Evolutionary conservation across 92 coral and sea anemone species (phyloP).

Genomic region (Bergia sp.): DNA sequence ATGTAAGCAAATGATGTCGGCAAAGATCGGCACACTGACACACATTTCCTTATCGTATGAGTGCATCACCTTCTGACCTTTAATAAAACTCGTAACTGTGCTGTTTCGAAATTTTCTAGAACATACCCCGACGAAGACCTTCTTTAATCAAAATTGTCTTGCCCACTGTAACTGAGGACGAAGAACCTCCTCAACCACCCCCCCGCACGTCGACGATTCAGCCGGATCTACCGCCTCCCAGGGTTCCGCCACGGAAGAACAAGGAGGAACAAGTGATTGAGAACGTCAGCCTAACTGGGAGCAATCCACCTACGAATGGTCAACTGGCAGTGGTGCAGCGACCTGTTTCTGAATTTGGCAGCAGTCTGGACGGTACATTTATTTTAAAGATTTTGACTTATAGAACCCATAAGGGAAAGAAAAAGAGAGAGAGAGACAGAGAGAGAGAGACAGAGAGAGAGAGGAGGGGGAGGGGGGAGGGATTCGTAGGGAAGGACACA

Average conservation of each 20-base stretch:
- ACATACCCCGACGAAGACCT: slow-evolving; percentile 16
- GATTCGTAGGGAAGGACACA: no score
- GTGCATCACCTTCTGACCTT: no score
- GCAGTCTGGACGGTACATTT: background rate
- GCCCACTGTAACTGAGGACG: slow-evolving; percentile 16
- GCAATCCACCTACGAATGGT: background rate
- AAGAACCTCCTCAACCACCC: slow-evolving; percentile 31
- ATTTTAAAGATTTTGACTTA: no score
- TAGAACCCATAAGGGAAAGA: no score
- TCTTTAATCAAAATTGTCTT: slow-evolving; percentile 16
- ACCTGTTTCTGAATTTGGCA: background rate
- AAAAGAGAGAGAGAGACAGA: no score
- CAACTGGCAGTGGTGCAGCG: background rate
- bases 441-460: no score
- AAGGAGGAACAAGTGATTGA: slow-evolving; percentile 19
- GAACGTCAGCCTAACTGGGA: slow-evolving; percentile 26
- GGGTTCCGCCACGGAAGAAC: slow-evolving; percentile 23
- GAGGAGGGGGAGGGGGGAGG: no score
- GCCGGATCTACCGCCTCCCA: slow-evolving; percentile 33
- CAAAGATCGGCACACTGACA: no score
- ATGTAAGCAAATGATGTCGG: no score
- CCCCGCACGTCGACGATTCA: slow-evolving; percentile 30
- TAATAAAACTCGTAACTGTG: background rate
- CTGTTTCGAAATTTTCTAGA: background rate
- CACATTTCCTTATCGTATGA: no score